Conservation (phyloP, 2,113 vertebrate genomes). For the Ochotona curzoniae region DNA sequence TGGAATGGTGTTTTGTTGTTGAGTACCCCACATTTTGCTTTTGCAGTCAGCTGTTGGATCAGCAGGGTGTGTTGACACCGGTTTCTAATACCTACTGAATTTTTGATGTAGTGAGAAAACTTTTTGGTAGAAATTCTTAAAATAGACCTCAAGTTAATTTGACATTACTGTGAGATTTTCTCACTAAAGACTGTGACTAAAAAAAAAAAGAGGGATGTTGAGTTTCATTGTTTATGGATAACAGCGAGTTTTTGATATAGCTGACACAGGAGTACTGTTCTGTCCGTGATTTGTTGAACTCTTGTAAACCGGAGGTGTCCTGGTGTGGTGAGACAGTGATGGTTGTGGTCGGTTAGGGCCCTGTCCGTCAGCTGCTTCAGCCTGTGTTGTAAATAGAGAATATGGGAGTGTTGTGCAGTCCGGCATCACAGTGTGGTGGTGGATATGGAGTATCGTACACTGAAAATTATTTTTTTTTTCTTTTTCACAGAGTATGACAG, state of each 20-base stretch:
- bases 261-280: background rate
- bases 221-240: background rate
- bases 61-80: background rate
- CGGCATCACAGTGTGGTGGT: background rate
- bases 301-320: rapidly evolving
- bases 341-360: too few relatives aligned
- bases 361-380: background rate
- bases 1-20: background rate
- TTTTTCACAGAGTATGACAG: slow-evolving; percentile 96
- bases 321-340: background rate
- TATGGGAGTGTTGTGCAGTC: background rate
- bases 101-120: background rate
- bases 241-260: background rate
- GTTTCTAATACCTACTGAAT: background rate
- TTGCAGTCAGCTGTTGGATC: background rate
- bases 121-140: background rate
- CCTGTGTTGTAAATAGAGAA: background rate
- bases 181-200: background rate
- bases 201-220: background rate
- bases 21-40: background rate
- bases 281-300: background rate
- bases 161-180: background rate
- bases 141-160: background rate
- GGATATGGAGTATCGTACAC: background rate
- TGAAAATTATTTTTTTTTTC: slow-evolving; percentile 17